Conservation (phyloP, 2,797 vertebrate species). For the Glossophaga mutica region DNA sequence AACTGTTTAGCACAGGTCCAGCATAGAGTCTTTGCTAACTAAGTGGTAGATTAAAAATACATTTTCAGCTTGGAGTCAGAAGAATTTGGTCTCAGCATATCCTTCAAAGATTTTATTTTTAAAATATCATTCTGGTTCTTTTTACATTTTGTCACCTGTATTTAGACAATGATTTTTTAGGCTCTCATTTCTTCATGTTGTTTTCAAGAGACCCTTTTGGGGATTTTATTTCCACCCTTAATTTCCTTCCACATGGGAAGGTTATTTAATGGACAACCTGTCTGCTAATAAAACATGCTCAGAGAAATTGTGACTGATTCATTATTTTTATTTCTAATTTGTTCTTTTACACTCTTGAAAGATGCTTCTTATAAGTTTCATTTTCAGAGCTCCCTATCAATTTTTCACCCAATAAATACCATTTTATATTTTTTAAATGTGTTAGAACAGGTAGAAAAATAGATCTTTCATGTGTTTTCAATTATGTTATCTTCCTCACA, state of each 20-base stretch:
- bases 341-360: neutral
- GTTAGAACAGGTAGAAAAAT: neutral
- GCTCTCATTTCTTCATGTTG: neutral
- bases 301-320: neutral
- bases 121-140: neutral
- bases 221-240: neutral
- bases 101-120: neutral
- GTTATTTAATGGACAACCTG: neutral
- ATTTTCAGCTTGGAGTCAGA: neutral
- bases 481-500: neutral
- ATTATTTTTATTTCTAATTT: conserved; percentile 24
- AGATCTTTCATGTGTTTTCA: neutral
- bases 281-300: neutral
- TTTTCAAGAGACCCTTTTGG: neutral
- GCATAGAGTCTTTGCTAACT: neutral
- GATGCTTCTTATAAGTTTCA: neutral
- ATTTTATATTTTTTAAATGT: neutral
- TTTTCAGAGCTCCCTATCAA: neutral
- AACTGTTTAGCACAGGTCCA: neutral
- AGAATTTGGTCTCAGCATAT: neutral
- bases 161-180: neutral
- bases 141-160: neutral
- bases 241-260: neutral
- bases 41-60: neutral
- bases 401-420: neutral